Conservation (phyloP, 2,888 invertebrate species). For the Merodon equestris region DNA sequence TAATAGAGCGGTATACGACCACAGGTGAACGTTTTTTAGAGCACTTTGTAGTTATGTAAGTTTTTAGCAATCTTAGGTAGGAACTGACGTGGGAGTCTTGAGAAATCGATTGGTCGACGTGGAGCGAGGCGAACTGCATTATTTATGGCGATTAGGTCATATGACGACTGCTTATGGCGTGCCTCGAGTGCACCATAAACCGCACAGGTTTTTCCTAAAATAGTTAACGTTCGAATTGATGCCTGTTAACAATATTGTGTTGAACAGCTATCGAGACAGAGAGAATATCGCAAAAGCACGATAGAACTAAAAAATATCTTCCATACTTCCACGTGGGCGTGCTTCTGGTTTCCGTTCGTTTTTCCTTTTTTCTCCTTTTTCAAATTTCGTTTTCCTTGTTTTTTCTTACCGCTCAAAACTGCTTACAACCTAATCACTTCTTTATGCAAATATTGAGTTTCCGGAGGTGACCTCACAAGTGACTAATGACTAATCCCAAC, state of each 20-base stretch:
- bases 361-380: conserved; percentile 18
- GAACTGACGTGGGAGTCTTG: conserved; percentile 6
- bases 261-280: no score
- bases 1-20: conserved; percentile 2
- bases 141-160: no score
- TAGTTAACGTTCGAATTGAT: no score
- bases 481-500: conserved; percentile 34
- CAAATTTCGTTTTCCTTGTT: background rate
- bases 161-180: no score
- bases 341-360: no score
- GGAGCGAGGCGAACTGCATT: no score
- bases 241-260: no score
- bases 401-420: conserved; percentile 28
- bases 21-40: background rate
- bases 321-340: conserved; percentile 15
- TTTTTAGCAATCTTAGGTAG: background rate
- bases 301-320: conserved; percentile 46
- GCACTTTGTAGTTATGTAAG: conserved; percentile 3
- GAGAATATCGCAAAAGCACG: conserved; percentile 15
- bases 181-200: no score
- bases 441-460: conserved; percentile 54
- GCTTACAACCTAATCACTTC: conserved; percentile 52
- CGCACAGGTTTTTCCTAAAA: no score
- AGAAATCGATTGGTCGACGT: conserved; percentile 1
- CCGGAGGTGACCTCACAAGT: conserved; percentile 43